Evolutionary conservation across 2,888 invertebrate genomes (phyloP).

Genomic region (Acrobasis suavella): DNA sequence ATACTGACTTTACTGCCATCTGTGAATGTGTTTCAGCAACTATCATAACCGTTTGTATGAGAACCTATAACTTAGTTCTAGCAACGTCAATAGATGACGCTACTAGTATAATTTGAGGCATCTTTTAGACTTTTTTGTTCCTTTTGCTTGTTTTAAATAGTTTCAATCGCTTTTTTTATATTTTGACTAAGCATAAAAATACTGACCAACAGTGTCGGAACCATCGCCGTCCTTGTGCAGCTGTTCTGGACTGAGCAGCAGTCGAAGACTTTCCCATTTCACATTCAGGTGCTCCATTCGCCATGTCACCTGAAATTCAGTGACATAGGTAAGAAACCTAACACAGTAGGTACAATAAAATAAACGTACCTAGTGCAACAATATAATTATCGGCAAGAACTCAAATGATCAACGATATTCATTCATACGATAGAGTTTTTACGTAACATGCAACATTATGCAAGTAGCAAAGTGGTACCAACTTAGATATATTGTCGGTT

Average conservation of each 20-base stretch:
- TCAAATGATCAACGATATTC: too few relatives aligned
- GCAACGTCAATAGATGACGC: conserved; percentile 25
- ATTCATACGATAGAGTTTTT: too few relatives aligned
- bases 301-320: conserved; percentile 83
- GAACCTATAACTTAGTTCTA: neutral
- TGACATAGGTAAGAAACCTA: neutral
- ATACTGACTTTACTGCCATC: neutral
- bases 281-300: conserved; percentile 88
- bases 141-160: too few relatives aligned
- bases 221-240: conserved; percentile 61
- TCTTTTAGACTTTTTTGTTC: neutral
- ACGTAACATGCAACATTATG: too few relatives aligned
- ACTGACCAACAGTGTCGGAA: conserved; percentile 70
- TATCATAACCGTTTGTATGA: neutral
- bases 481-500: too few relatives aligned
- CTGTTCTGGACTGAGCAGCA: conserved; percentile 85
- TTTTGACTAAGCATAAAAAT: neutral
- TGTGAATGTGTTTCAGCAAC: neutral
- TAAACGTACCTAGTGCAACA: too few relatives aligned
- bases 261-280: conserved; percentile 90
- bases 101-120: neutral
- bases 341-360: too few relatives aligned
- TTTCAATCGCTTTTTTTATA: too few relatives aligned
- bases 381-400: too few relatives aligned
- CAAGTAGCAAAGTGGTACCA: too few relatives aligned